A percentile compares a stretch with the other conserved stretches of the same genome.
Evolutionary conservation across 2,113 vertebrate genomes (phyloP).

Genomic region (Hippocampus guttulatus): DNA sequence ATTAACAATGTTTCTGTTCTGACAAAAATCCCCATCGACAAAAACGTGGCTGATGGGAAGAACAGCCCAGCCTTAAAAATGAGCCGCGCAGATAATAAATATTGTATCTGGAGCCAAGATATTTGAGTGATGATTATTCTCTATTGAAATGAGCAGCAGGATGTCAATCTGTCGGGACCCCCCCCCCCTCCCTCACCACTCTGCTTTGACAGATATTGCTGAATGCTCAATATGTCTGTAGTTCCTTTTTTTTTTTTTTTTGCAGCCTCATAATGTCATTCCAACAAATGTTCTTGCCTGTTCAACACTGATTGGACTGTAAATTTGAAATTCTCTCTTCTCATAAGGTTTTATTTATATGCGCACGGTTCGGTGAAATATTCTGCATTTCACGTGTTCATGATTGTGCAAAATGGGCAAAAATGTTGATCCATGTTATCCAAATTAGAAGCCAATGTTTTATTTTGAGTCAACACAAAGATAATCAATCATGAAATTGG

Average conservation of each 20-base stretch:
- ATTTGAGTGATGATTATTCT: background rate
- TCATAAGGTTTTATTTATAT: background rate
- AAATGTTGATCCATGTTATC: too few relatives aligned
- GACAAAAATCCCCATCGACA: background rate
- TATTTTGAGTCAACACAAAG: too few relatives aligned
- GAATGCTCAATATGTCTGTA: background rate
- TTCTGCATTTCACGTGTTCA: too few relatives aligned
- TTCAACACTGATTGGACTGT: background rate
- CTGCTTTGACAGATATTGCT: conserved; percentile 2
- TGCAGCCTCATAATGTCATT: background rate
- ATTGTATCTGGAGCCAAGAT: background rate
- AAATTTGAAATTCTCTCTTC: background rate
- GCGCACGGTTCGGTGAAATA: too few relatives aligned
- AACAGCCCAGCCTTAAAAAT: conserved; percentile 3
- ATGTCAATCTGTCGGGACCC: background rate
- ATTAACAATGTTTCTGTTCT: conserved; percentile 11
- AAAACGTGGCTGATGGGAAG: conserved; percentile 1
- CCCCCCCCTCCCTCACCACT: background rate
- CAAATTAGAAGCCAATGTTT: too few relatives aligned
- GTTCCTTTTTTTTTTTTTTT: background rate
- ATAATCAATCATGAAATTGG: too few relatives aligned
- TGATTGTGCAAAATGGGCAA: too few relatives aligned
- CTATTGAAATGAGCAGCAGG: conserved; percentile 5
- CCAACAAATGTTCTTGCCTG: background rate
- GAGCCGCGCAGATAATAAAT: conserved; percentile 6